Evolutionary conservation across 2,113 vertebrate species (phyloP), one percentile per base, ranked within the genome.

Genomic region (Noctilio leporinus): DNA sequence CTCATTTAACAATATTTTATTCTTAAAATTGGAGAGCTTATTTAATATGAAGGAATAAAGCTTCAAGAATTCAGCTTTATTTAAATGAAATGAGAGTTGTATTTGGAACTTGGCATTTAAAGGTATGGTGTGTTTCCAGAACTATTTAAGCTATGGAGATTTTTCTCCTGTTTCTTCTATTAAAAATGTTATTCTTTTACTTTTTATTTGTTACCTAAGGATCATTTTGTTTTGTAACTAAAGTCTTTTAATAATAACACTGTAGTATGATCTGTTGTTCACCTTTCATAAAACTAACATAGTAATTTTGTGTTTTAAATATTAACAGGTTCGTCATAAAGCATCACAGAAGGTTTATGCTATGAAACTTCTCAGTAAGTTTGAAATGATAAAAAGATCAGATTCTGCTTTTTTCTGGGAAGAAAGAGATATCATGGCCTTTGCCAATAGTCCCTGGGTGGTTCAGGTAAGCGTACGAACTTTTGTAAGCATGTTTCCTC

Each of bases 371-470:
- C 99, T 99, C 93, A 99, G 99, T 98, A 99, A 99, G 98, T 99
- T 99, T 98, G 99, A 99, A 98, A 99, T 99, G 99, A 99, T 99
- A 98, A 99, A 99, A 97, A 99, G 99, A 96, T 99, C 99, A 57
- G 99, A 99, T 98, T 99, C 99, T 28, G 99, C 99, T 92, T 99
- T 99, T 98, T 99, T 99, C 98, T 99, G 99, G 99, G 99, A 99
- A 97, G 99, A 99, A 95, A 99, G 99, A 96, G 99, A 99, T 97
- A 99, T 99, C 96, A 99, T 99, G 99, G 99, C 99, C 67, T 99
- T 99, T 2, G 98, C 99, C 83, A 99, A 99, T 97, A 99, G 99
- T 95, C 99, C 99, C 0, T 99, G 99, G 99, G 99, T 99, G 30
- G 99, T 99, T 95, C 99, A 99, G 99, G 99, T 99, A 98, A 97